Evolutionary conservation across 2,113 vertebrate genomes (phyloP), one percentile per base, ranked within the genome.

Genomic region (Chloropsis hardwickii): DNA sequence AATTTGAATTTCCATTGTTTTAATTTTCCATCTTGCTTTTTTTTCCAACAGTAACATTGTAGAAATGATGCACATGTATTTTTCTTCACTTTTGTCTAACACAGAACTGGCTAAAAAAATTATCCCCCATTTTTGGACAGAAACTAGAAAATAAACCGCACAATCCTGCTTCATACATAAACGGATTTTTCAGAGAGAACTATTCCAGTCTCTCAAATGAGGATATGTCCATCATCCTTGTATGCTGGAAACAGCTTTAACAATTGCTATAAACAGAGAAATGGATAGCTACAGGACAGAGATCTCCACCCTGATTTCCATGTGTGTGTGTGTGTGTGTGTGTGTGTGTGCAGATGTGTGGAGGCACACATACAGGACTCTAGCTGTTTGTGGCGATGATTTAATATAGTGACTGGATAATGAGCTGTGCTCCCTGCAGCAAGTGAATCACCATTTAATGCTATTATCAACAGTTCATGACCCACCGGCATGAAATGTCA

Each of bases 391-490:
- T 92, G 78, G 72, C 92, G 73, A 98, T 98, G 97, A 98, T 98
- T 98, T 98, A 98, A 98, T 98, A 97, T 81, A 96, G 97, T 74
- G 94, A 94, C 92, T 97, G 95, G 97, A 96, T 98, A 98, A 98
- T 98, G 97, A 98, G 97, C 97, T 97, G 97, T 94, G 96, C 96
- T 98, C 98, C 98, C 97, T 87, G 94, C 95, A 97, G 97, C 96
- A 98, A 98, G 95, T 72, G 93, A 98, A 98, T 98, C 98, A 98
- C 97, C 97, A 98, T 97, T 98, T 98, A 98, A 98, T 98, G 97
- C 97, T 97, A 98, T 98, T 98, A 98, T 98, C 98, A 98, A 98
- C 97, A 98, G 98, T 98, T 98, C 98, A 98, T 97, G 98, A 98
- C 97, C 98, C 97, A 97, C 96, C 97, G 97, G 97, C 98, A 98